Evolutionary conservation across 1,140 invertebrate genomes (phyloP).

Genomic region (Polypedilum pembai): DNA sequence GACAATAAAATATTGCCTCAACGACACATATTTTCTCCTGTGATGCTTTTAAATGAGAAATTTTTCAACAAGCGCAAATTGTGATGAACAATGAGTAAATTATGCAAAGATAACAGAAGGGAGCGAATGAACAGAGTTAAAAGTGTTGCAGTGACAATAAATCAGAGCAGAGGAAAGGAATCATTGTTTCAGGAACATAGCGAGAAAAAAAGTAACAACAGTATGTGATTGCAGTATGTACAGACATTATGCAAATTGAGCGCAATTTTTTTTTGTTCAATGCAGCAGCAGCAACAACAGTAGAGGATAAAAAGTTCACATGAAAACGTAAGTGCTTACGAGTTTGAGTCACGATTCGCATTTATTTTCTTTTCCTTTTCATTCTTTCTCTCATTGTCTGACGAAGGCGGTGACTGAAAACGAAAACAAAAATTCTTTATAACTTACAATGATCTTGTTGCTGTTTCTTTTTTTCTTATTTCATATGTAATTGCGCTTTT

Average conservation of each 20-base stretch:
- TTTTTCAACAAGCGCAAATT: too few species aligned
- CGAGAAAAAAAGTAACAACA: too few species aligned
- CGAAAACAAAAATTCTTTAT: too few species aligned
- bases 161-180: not conserved
- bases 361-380: not conserved
- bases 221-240: too few species aligned
- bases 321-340: not conserved
- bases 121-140: not conserved
- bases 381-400: not conserved
- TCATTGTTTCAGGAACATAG: too few species aligned
- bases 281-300: not conserved
- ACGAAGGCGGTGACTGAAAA: too few species aligned
- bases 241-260: not conserved
- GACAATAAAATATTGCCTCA: too few species aligned
- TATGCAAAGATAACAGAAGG: not conserved
- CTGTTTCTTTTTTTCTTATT: not conserved
- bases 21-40: too few species aligned
- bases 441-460: not conserved
- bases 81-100: not conserved
- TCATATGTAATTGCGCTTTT: not conserved
- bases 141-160: slow-evolving; percentile 1
- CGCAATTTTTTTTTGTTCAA: not conserved
- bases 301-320: not conserved
- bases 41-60: too few species aligned
- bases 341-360: not conserved